A percentile compares a stretch with the other conserved stretches of the same genome.
Evolutionary conservation across 2,797 vertebrate species (phyloP).

Genomic region (Takifugu rubripes): DNA sequence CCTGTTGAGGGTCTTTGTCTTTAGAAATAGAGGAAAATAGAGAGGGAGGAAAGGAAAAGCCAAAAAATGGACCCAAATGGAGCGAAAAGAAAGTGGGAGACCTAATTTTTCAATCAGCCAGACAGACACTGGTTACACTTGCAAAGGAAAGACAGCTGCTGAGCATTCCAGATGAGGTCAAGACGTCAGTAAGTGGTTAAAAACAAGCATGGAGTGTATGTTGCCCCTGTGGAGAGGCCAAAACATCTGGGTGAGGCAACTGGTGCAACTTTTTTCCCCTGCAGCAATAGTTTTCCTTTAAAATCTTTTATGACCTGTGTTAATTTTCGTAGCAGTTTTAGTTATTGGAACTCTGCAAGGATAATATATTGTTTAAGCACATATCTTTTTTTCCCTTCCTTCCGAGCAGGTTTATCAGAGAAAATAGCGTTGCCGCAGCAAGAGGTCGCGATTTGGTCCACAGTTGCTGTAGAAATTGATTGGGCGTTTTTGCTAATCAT

Average conservation of each 20-base stretch:
- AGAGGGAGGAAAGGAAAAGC: neutral
- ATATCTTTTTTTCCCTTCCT: neutral
- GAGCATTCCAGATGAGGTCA: constrained; percentile 73
- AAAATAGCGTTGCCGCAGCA: constrained; percentile 5
- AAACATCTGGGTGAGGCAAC: constrained; percentile 64
- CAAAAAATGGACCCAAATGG: constrained; percentile 20
- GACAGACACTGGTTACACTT: constrained; percentile 64
- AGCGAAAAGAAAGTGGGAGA: constrained; percentile 33
- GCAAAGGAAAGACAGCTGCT: constrained; percentile 72
- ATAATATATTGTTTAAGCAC: neutral
- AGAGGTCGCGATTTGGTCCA: constrained; percentile 4
- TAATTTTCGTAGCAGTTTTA: too few species aligned
- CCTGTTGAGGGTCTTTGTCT: constrained; percentile 27
- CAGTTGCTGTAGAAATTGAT: constrained; percentile 33
- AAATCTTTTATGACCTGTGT: constrained; percentile 13
- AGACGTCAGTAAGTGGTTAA: constrained; percentile 63
- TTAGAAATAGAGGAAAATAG: constrained; percentile 8
- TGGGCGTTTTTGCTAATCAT: constrained; percentile 14
- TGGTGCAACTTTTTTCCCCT: constrained; percentile 20
- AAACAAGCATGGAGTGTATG: constrained; percentile 63
- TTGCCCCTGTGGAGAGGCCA: constrained; percentile 62
- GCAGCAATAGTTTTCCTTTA: constrained; percentile 4
- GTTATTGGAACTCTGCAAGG: too few species aligned
- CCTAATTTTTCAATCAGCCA: constrained; percentile 62
- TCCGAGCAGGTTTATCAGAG: constrained; percentile 10